Evolutionary conservation across 2,113 vertebrate species (phyloP).

Genomic region (Alligator mississippiensis): DNA sequence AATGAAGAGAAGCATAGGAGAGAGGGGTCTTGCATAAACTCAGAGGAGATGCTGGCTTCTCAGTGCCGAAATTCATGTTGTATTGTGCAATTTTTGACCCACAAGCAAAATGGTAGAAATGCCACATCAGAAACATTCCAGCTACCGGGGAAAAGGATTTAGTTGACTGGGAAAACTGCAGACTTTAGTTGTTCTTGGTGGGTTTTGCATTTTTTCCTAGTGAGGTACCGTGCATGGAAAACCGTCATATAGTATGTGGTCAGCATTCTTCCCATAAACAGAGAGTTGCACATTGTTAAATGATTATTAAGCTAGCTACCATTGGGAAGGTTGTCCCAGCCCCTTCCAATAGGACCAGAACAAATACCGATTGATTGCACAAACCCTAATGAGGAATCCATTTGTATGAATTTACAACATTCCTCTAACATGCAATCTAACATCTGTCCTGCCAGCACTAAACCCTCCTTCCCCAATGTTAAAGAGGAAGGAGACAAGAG

Average conservation of each 20-base stretch:
- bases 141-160: not conserved
- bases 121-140: constrained; percentile 48
- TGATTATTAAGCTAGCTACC: not conserved
- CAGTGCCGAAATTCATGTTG: not conserved
- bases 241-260: constrained; percentile 46
- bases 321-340: constrained; percentile 6
- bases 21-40: not conserved
- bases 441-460: not conserved
- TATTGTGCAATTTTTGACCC: not conserved
- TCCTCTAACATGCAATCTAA: rapidly evolving
- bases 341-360: not conserved
- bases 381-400: not conserved
- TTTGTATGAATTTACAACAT: not conserved
- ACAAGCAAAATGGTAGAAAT: rapidly evolving
- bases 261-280: constrained; percentile 63
- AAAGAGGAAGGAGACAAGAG: rapidly evolving
- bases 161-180: constrained; percentile 35
- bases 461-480: not conserved
- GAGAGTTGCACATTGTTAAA: constrained; percentile 41
- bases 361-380: not conserved
- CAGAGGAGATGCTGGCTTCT: not conserved
- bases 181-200: constrained; percentile 50
- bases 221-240: constrained; percentile 74
- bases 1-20: not conserved
- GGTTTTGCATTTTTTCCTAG: constrained; percentile 79